Base-by-base conservation (phyloP, 30 jellyfish, hydroid and myxozoan genomes). In the Aurelia aurita complex sp. Pacific region DNA sequence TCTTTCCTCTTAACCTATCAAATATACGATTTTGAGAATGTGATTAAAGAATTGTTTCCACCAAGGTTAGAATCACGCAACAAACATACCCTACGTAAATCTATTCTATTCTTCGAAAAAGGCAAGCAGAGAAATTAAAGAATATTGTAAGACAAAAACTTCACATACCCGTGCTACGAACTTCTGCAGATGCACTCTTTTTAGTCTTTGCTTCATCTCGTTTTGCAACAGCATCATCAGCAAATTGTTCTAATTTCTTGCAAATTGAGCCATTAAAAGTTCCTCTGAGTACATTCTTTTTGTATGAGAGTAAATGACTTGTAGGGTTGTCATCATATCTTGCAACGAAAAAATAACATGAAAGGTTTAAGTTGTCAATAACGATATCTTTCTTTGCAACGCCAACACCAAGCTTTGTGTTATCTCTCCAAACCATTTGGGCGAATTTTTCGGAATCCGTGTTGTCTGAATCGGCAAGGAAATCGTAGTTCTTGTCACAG, bases 341-440 rank as follows among this genome's bases (percentile, higher is more conserved):
- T 57, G 97, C 99, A 32, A 89, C 97, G 36, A 94, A 73, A 50
- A 94, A 85, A 76, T 77, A 89, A 64, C 99, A 94, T 3, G 88
- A 74, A 8, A 89, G 80, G 50, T 86, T 90, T 66, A 73, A 23
- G 54, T 85, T 79, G 51, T 89, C 92, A 52, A 94, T 74, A 3
- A 90, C 70, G 54, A 84, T 73, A 16, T 84, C 93, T 61, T 84
- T 84, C 61, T 84, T 84, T 10, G 97, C 89, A 51, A 94, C 91
- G 16, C 95, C 97, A 13, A 90, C 65, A 2, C 99, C 99, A 83
- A 95, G 33, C 64, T 89, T 86, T 3, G 88, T 18, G 62, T 85
- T 73, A 60, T 80, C 95, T 38, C 67, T 69, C 97, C 97, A 95
- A n/a, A 95, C 82, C 88, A 95, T 81, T 46, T 73, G 91, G 6